Percentiles rank a stretch among this genome's conserved stretches.
These are phyloP conservation scores for Aurelia aurita DNA, from an alignment of 30 jellyfish, hydroid and myxozoan genomes.

Conservation along the genomic window DNA sequence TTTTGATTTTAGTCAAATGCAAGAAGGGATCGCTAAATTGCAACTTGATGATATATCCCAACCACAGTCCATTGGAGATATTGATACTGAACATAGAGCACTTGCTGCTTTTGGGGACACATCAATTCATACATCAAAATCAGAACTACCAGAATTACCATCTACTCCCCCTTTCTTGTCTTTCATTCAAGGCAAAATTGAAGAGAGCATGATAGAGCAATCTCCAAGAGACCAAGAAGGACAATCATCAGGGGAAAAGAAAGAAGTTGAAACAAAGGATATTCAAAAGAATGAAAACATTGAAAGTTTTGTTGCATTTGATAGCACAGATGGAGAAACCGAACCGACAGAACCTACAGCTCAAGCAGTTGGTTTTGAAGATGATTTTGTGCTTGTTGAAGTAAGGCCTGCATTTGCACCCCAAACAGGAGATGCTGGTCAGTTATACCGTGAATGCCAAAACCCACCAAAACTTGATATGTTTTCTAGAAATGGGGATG, in stretches of 20 bases:
- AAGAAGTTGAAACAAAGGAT: not conserved
- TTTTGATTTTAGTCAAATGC: slow-evolving; percentile 41
- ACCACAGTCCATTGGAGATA: slow-evolving; percentile 63
- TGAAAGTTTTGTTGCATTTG: slow-evolving; percentile 12
- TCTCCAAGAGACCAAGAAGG: slow-evolving; percentile 5
- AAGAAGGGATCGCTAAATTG: slow-evolving; percentile 23
- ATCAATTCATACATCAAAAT: slow-evolving; percentile 28
- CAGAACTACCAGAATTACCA: slow-evolving; percentile 82
- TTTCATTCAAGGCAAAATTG: slow-evolving; percentile 72
- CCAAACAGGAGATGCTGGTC: slow-evolving; percentile 86
- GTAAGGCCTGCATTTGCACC: slow-evolving; percentile 97
- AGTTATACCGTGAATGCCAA: slow-evolving; percentile 83
- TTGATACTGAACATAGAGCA: slow-evolving; percentile 55
- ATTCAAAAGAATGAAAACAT: slow-evolving; percentile 4
- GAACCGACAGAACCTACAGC: slow-evolving; percentile 74
- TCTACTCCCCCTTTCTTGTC: slow-evolving; percentile 94
- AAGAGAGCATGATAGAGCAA: slow-evolving; percentile 37
- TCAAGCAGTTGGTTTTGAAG: slow-evolving; percentile 97
- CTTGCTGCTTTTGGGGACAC: slow-evolving; percentile 92
- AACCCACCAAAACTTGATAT: slow-evolving; percentile 84
- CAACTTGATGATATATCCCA: slow-evolving; percentile 22
- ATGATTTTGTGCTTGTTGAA: slow-evolving; percentile 97
- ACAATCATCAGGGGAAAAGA: not conserved
- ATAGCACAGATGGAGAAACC: slow-evolving; percentile 12
- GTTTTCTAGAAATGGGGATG: slow-evolving; percentile 64